A percentile compares a stretch with the other conserved stretches of the same genome.
Evolutionary conservation across 1,140 invertebrate species (phyloP).

Genomic region (Nephotettix cincticeps): DNA sequence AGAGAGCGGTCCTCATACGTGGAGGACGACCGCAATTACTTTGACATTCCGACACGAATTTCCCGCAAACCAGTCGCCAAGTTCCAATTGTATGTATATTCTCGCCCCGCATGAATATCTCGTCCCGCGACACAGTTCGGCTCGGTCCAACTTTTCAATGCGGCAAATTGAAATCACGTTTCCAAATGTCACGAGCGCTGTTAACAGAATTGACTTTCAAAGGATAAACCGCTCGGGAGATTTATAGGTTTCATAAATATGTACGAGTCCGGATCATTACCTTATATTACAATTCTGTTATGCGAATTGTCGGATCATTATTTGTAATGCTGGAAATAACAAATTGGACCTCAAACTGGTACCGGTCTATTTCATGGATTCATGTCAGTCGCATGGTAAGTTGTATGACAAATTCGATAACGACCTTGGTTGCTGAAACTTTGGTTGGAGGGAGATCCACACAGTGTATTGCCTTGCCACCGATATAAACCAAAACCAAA

Average conservation of each 20-base stretch:
- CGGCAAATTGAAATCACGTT: not conserved
- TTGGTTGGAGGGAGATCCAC: no score
- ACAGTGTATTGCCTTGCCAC: no score
- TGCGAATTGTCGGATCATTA: no score
- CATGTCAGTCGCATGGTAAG: no score
- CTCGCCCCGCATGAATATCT: not conserved
- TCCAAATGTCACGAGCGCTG: slow-evolving; percentile 5
- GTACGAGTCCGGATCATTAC: not conserved
- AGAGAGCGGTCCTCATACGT: no score
- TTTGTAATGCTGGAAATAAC: no score
- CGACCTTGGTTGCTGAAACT: no score
- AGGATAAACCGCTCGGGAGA: not conserved
- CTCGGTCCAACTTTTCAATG: not conserved
- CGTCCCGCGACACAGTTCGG: not conserved
- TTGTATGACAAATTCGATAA: no score
- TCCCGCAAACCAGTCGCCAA: not conserved
- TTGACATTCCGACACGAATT: not conserved
- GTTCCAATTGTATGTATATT: slow-evolving; percentile 5
- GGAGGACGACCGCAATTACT: not conserved
- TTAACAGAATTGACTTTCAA: slow-evolving; percentile 8
- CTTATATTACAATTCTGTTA: no score
- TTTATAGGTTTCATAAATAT: slow-evolving; percentile 11
- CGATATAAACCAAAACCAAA: no score
- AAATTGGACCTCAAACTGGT: no score
- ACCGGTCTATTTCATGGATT: no score